These are phyloP conservation scores for Cetonia aurata DNA, from an alignment of 2,888 invertebrate genomes.

Conservation along the genomic window DNA sequence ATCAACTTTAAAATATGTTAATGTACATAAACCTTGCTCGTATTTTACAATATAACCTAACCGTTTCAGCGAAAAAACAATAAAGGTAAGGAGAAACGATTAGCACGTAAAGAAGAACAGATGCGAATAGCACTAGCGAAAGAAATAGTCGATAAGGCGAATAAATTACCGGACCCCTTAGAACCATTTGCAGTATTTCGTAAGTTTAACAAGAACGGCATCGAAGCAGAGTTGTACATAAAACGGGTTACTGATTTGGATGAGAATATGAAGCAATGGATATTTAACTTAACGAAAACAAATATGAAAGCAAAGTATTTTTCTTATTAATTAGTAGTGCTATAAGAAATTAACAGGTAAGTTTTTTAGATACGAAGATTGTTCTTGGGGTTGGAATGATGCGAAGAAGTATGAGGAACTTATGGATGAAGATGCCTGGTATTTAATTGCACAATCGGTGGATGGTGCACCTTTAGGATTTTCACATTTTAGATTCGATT, in stretches of 20 bases:
- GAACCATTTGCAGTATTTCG: slow-evolving; percentile 73
- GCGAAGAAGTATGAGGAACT: slow-evolving; percentile 80
- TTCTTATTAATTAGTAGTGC: slow-evolving; percentile 12
- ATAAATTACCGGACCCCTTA: slow-evolving; percentile 72
- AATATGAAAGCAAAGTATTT: slow-evolving; percentile 85
- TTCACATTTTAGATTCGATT: slow-evolving; percentile 86
- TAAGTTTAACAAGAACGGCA: slow-evolving; percentile 73
- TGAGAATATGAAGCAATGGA: slow-evolving; percentile 74
- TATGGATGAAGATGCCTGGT: slow-evolving; percentile 80
- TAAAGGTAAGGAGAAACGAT: slow-evolving; percentile 74
- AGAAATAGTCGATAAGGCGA: slow-evolving; percentile 73
- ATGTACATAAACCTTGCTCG: no score
- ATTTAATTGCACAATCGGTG: slow-evolving; percentile 74
- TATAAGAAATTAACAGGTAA: slow-evolving; percentile 2
- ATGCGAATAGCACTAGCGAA: slow-evolving; percentile 72
- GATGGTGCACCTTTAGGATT: slow-evolving; percentile 75
- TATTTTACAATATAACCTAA: slow-evolving; percentile 19
- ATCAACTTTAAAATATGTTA: neutral
- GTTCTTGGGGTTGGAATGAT: slow-evolving; percentile 86
- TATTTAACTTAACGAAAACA: slow-evolving; percentile 79
- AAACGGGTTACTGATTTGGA: slow-evolving; percentile 72
- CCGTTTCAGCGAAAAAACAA: slow-evolving; percentile 70
- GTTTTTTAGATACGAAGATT: slow-evolving; percentile 74
- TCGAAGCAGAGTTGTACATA: slow-evolving; percentile 73
- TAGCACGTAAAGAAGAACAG: slow-evolving; percentile 73